phyloP scores from a whole-genome alignment of 2,888 invertebrate genomes.

The Ecliptopera silaceata region DNA sequence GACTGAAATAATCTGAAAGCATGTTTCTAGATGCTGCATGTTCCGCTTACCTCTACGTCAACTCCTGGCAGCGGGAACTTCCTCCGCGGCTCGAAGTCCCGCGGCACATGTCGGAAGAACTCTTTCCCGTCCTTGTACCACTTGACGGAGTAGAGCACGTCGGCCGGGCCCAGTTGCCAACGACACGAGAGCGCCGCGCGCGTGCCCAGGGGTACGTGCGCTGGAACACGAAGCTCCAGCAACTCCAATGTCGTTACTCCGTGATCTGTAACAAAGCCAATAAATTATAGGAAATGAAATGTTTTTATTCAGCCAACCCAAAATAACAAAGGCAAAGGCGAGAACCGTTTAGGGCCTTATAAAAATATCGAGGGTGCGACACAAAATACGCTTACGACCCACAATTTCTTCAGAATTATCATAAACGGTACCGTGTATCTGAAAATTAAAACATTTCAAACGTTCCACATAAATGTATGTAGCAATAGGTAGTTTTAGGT shows the following conservation, averaged over 20 bases:
- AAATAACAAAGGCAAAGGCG: conserved; percentile 34
- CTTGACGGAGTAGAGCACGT: conserved; percentile 93
- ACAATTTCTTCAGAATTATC: conserved; percentile 27
- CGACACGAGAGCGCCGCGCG: conserved; percentile 90
- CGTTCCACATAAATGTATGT: conserved; percentile 46
- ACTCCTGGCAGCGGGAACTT: conserved; percentile 91
- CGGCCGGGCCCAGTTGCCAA: conserved; percentile 90
- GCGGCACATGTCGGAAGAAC: conserved; percentile 93
- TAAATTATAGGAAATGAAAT: conserved; percentile 18
- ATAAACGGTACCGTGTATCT: conserved; percentile 29
- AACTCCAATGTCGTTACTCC: conserved; percentile 83
- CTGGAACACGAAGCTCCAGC: conserved; percentile 90
- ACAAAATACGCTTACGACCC: conserved; percentile 33
- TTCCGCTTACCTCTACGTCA: conserved; percentile 88
- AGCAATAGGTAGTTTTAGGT: conserved; percentile 51
- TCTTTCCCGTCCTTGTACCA: conserved; percentile 97
- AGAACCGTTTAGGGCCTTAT: conserved; percentile 34
- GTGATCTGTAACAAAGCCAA: conserved; percentile 51
- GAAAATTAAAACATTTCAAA: conserved; percentile 39
- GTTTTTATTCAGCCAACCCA: conserved; percentile 24
- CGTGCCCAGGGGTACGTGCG: conserved; percentile 90
- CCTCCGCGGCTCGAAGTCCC: conserved; percentile 91
- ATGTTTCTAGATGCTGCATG: neutral
- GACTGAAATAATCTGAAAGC: neutral
- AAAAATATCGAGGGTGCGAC: conserved; percentile 32